A percentile compares a stretch with the other conserved stretches of the same genome.
Conservation (phyloP, 64 coral and sea anemone genomes). For the Anthopleura sola region DNA sequence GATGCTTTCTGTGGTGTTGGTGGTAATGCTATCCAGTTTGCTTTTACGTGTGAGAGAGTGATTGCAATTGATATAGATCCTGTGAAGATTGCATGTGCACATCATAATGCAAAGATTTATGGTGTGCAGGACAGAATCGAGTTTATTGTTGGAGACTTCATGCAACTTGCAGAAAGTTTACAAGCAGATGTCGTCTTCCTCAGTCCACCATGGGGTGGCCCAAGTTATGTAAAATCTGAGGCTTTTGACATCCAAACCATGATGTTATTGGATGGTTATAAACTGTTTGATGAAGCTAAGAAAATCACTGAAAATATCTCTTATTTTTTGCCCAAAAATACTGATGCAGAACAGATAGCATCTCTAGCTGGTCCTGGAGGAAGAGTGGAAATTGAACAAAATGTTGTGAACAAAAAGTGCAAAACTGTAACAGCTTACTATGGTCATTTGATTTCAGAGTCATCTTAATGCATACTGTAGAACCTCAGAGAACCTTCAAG, state of each 20-base stretch:
- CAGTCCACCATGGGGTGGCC: slow-evolving; percentile 97
- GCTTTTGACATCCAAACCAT: slow-evolving; percentile 92
- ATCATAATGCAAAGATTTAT: slow-evolving; percentile 86
- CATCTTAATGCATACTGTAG: neutral
- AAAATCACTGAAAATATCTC: slow-evolving; percentile 74
- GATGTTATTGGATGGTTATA: slow-evolving; percentile 85
- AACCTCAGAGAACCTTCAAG: too few relatives aligned
- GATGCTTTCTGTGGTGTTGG: slow-evolving; percentile 98
- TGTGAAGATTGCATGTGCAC: slow-evolving; percentile 70
- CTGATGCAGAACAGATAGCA: slow-evolving; percentile 74
- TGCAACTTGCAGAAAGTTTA: slow-evolving; percentile 50
- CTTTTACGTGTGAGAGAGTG: slow-evolving; percentile 96
- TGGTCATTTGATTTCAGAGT: slow-evolving; percentile 61
- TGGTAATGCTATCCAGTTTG: slow-evolving; percentile 98
- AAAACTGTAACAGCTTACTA: slow-evolving; percentile 98
- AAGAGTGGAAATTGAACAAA: slow-evolving; percentile 94
- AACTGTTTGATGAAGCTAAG: slow-evolving; percentile 73
- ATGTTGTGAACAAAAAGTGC: slow-evolving; percentile 87
- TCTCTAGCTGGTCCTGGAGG: slow-evolving; percentile 68
- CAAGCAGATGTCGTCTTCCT: slow-evolving; percentile 90
- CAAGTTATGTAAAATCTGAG: slow-evolving; percentile 65
- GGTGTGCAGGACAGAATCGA: slow-evolving; percentile 95
- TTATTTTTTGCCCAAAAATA: slow-evolving; percentile 94
- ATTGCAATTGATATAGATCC: slow-evolving; percentile 99
- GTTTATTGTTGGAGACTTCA: slow-evolving; percentile 87